Percentiles rank a stretch among this genome's conserved stretches.
Evolutionary conservation across 2,113 vertebrate species (phyloP).

Genomic region (Eolophus roseicapilla): DNA sequence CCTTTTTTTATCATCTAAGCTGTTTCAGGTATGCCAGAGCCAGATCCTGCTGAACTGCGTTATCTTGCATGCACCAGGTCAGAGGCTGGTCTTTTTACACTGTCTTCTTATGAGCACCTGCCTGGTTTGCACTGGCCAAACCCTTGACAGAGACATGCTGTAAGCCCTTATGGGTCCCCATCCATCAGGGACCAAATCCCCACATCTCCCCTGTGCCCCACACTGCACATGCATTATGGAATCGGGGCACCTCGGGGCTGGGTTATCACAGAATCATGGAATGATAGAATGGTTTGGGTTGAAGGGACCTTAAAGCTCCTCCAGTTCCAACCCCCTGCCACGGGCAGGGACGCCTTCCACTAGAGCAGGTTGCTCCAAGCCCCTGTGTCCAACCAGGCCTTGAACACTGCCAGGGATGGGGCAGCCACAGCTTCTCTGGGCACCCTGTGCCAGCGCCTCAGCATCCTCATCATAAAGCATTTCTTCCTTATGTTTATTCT

Average conservation of each 20-base stretch:
- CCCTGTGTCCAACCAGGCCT: fast-evolving
- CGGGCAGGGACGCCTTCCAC: background rate
- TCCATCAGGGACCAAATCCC: background rate
- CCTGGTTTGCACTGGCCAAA: background rate
- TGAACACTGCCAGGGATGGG: fast-evolving
- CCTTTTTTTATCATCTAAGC: background rate
- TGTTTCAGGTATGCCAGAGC: background rate
- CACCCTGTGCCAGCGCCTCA: fast-evolving
- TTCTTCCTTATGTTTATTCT: fast-evolving
- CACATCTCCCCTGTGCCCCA: fast-evolving
- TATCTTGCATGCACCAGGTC: background rate
- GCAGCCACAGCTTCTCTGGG: background rate
- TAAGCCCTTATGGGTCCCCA: background rate
- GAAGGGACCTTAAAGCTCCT: background rate
- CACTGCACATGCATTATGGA: fast-evolving
- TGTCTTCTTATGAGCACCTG: fast-evolving
- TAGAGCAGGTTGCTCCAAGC: fast-evolving
- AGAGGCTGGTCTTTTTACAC: background rate
- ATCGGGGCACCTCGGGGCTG: background rate
- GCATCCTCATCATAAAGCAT: fast-evolving
- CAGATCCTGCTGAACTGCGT: background rate
- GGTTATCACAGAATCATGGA: background rate
- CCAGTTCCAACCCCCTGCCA: fast-evolving
- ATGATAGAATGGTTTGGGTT: background rate
- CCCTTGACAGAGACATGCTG: background rate